phyloP scores from a whole-genome alignment of 2,113 vertebrate genomes.

The Bos indicus region DNA sequence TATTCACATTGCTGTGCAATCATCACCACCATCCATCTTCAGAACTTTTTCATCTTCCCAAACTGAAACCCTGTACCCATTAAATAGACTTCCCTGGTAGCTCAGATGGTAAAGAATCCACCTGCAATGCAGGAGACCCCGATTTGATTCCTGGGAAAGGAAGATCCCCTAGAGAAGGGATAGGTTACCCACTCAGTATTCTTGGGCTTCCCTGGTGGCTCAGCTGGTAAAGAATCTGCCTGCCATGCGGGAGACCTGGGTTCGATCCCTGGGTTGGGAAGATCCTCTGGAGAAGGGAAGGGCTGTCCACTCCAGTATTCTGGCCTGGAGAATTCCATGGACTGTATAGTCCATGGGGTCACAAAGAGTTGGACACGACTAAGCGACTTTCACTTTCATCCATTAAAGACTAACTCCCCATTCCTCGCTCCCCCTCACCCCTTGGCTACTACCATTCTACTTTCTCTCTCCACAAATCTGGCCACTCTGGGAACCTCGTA shows the following conservation, averaged over 20 bases:
- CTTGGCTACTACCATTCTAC: neutral
- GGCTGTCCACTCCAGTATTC: neutral
- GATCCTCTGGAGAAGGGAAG: neutral
- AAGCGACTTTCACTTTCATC: neutral
- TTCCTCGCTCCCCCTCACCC: accelerated
- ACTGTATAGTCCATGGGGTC: neutral
- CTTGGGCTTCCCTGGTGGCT: neutral
- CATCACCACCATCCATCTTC: neutral
- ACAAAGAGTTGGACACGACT: neutral
- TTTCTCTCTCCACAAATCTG: neutral
- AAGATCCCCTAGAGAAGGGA: neutral
- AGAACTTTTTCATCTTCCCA: neutral
- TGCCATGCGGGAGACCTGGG: neutral
- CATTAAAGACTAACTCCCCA: neutral
- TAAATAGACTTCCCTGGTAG: neutral
- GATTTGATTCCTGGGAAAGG: neutral
- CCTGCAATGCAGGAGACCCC: neutral
- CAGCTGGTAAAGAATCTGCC: neutral
- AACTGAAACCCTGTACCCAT: neutral
- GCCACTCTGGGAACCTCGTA: neutral
- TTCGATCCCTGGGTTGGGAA: neutral
- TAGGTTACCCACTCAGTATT: neutral
- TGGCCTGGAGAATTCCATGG: neutral
- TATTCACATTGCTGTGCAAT: neutral
- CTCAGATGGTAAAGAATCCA: neutral